These are phyloP conservation scores for Rhodophaea formosa DNA, from an alignment of 2,888 invertebrate genomes.

Conservation along the genomic window DNA sequence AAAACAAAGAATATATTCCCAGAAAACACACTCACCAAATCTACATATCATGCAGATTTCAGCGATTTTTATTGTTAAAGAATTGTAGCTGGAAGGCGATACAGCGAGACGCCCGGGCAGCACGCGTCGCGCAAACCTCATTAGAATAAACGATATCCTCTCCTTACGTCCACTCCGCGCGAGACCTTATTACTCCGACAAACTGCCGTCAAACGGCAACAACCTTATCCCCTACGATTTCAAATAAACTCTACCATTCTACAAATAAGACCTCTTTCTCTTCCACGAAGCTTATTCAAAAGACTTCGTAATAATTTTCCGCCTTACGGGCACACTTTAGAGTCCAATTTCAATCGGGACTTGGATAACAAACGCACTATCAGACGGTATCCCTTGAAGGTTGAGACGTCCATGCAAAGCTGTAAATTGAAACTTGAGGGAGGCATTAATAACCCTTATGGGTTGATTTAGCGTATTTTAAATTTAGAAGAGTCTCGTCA, in stretches of 20 bases:
- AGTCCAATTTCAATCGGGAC: slow-evolving; percentile 48
- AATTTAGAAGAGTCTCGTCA: slow-evolving; percentile 12
- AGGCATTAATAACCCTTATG: slow-evolving; percentile 57
- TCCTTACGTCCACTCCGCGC: slow-evolving; percentile 77
- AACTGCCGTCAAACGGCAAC: slow-evolving; percentile 76
- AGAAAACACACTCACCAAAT: background rate
- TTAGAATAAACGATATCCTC: slow-evolving; percentile 81
- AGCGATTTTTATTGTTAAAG: slow-evolving; percentile 30
- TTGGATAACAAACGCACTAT: slow-evolving; percentile 60
- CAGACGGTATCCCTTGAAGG: slow-evolving; percentile 61
- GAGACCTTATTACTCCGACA: slow-evolving; percentile 79
- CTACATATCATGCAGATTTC: slow-evolving; percentile 18
- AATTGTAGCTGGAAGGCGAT: slow-evolving; percentile 42
- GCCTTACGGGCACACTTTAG: slow-evolving; percentile 44
- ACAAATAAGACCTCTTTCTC: slow-evolving; percentile 43
- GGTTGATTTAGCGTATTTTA: slow-evolving; percentile 27
- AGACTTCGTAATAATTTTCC: slow-evolving; percentile 40
- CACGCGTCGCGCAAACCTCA: slow-evolving; percentile 66
- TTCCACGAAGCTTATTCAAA: slow-evolving; percentile 24
- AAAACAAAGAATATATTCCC: slow-evolving; percentile 2
- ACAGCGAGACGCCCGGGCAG: slow-evolving; percentile 47
- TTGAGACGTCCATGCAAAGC: slow-evolving; percentile 68
- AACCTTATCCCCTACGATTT: slow-evolving; percentile 35
- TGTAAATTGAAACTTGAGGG: slow-evolving; percentile 72
- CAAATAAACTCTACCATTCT: slow-evolving; percentile 42